Percentiles rank a stretch among this genome's conserved stretches.
These are phyloP conservation scores for Marcusenius ussheri DNA, from an alignment of 2,113 vertebrate genomes.

Conservation along the genomic window DNA sequence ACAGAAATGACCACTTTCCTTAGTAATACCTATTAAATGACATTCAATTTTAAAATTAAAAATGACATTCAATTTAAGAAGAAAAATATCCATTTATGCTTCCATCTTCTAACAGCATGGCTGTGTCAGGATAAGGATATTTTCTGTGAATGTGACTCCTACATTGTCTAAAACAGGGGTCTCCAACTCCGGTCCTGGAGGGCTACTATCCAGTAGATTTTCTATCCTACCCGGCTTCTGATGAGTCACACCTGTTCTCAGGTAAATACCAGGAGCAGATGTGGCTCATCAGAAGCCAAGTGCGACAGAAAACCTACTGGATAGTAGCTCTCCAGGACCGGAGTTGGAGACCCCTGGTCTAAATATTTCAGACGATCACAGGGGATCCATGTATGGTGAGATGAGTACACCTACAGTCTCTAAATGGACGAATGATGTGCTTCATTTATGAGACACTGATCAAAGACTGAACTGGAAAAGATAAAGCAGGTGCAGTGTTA, in stretches of 20 bases:
- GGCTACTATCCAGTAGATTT: too few relatives aligned
- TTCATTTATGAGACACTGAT: not conserved
- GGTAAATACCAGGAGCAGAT: too few relatives aligned
- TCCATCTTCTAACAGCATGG: not conserved
- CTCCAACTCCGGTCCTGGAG: too few relatives aligned
- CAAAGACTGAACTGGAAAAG: not conserved
- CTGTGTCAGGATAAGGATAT: not conserved
- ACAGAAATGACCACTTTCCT: not conserved
- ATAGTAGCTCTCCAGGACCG: too few relatives aligned
- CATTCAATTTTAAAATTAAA: not conserved
- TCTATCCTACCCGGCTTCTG: too few relatives aligned
- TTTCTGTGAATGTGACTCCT: not conserved
- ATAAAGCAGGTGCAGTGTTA: not conserved
- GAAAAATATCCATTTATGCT: not conserved
- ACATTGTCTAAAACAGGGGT: not conserved
- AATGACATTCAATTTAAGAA: not conserved
- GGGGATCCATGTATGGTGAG: not conserved
- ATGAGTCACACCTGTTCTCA: too few relatives aligned
- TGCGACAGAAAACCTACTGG: too few relatives aligned
- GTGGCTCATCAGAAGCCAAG: too few relatives aligned
- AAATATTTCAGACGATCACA: not conserved
- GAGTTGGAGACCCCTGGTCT: not conserved
- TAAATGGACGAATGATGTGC: not conserved
- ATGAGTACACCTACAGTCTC: not conserved
- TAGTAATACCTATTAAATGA: not conserved